These are phyloP conservation scores for Manduca sexta DNA, from an alignment of 1,140 invertebrate species.

Conservation along the genomic window DNA sequence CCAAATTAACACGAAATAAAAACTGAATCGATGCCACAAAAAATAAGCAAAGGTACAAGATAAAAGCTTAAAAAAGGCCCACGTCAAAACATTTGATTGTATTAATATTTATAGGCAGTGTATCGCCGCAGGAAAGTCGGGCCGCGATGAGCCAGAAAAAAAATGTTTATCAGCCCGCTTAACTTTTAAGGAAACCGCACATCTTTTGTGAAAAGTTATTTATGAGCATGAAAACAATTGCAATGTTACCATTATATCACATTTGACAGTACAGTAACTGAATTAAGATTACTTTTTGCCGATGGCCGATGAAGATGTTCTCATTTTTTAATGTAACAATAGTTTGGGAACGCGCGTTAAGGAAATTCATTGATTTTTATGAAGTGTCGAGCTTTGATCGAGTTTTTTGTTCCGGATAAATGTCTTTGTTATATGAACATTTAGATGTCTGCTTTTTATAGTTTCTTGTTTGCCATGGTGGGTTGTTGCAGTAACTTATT, in stretches of 20 bases:
- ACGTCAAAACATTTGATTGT: constrained; percentile 74
- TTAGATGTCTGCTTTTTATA: no score
- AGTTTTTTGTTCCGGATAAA: background rate
- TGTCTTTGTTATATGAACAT: no score
- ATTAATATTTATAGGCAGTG: constrained; percentile 70
- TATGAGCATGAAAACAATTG: constrained; percentile 69
- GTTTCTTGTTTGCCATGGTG: no score
- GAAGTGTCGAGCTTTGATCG: background rate
- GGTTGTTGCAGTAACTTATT: no score
- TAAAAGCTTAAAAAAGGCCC: constrained; percentile 69
- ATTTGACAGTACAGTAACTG: constrained; percentile 64
- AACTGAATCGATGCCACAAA: constrained; percentile 63
- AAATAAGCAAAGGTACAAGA: constrained; percentile 67
- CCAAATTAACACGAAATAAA: constrained; percentile 76
- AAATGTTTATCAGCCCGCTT: constrained; percentile 68
- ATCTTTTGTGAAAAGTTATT: constrained; percentile 67
- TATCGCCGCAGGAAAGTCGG: constrained; percentile 61
- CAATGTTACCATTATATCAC: constrained; percentile 65
- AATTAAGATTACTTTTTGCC: constrained; percentile 50
- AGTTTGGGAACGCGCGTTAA: constrained; percentile 24
- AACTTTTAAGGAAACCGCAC: constrained; percentile 71
- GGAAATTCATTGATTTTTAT: background rate
- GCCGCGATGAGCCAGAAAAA: constrained; percentile 45
- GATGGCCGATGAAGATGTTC: constrained; percentile 50
- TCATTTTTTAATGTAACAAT: constrained; percentile 38